Evolutionary conservation across 2,797 vertebrate species (phyloP).

Genomic region (Pterois miles): DNA sequence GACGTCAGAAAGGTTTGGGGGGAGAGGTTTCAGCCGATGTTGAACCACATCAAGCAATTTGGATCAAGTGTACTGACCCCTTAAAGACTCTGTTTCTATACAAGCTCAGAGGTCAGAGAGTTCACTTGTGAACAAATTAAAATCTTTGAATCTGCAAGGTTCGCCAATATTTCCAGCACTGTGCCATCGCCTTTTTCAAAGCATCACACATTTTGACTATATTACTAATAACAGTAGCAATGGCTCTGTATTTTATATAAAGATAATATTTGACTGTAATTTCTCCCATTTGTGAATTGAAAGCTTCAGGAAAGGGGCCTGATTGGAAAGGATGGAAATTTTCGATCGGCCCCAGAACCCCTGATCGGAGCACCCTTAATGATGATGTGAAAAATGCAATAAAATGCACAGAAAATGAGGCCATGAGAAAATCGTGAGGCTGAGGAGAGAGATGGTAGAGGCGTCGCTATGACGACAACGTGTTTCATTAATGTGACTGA

Average conservation of each 20-base stretch:
- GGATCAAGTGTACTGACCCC: not conserved
- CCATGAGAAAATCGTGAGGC: not conserved
- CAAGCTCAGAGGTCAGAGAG: not conserved
- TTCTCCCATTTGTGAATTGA: no score
- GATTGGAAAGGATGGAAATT: no score
- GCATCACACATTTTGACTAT: not conserved
- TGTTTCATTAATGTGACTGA: slow-evolving; percentile 39
- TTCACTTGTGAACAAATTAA: not conserved
- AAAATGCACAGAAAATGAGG: not conserved
- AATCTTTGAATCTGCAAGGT: not conserved
- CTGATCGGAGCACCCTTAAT: no score
- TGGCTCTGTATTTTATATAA: not conserved
- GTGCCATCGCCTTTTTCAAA: not conserved
- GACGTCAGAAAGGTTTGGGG: not conserved
- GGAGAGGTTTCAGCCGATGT: not conserved
- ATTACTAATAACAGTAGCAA: not conserved
- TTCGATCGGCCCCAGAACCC: no score
- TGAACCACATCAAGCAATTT: not conserved
- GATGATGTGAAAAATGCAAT: not conserved
- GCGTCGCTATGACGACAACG: slow-evolving; percentile 4
- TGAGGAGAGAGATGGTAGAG: not conserved
- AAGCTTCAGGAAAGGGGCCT: no score
- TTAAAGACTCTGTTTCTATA: not conserved
- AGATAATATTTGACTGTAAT: no score
- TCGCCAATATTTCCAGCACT: not conserved